Evolutionary conservation across 1,140 invertebrate genomes (phyloP), one percentile per base, ranked within the genome.

Genomic region (Zeugodacus cucurbitae): DNA sequence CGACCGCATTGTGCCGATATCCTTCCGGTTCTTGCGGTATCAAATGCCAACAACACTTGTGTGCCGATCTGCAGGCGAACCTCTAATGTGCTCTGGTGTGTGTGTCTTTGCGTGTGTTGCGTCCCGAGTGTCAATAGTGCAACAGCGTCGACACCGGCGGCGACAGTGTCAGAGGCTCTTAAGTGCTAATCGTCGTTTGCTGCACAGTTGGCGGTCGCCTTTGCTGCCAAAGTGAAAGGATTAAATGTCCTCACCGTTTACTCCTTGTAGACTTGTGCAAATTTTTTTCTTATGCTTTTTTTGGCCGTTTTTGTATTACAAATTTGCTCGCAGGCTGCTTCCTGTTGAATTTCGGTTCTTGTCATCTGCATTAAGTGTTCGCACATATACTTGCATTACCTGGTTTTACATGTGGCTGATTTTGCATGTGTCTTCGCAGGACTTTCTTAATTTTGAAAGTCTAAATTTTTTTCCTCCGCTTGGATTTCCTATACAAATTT

Each of bases 171-270:
- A 82, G 74, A 11, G 37, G n/a, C 8, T 82, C 41, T 82, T 82
- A 82, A 82, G 41, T 82, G 74, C 74, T 82, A 82, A 82, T 82
- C 74, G 74, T 37, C 74, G 29, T 48, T 48, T 82, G 74, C 41
- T 54, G 74, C 74, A 82, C 74, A 82, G 74, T 82, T 82, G 74
- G 74, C 74, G 41, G 74, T 82, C 41, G 74, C 48, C 48, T 82
- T 82, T 44, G 48, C 8, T 82, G 11, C 41, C 74, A 54, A 29
- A 44, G 26, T 82, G 74, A 82, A 82, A 82, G 44, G 74, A 82
- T 82, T 82, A 82, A 48, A 82, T 82, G 26, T 82, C 74, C n/a
- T 54, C 44, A 48, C 44, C 26, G 74, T 74, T 74, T 37, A 74
- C 17, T n/a, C n/a, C n/a, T 74, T 37, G 10, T 10, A 41, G 44